phyloP scores from a whole-genome alignment of 1,140 invertebrate species.

The Druon quercuslanigerum region DNA sequence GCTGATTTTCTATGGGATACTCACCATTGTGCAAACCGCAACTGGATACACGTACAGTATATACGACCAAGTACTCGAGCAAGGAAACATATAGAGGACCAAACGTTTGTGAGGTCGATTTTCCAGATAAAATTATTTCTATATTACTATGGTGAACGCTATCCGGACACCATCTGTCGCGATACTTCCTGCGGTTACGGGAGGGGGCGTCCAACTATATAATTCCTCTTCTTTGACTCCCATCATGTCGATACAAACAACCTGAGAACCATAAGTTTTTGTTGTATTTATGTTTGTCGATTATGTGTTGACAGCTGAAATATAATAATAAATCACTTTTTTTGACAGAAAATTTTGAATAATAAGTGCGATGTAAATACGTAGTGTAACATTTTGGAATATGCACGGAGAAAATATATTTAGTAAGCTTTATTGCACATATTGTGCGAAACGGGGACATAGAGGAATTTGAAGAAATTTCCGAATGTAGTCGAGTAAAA shows the following conservation, averaged over 20 bases:
- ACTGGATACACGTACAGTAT: constrained; percentile 48
- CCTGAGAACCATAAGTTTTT: background rate
- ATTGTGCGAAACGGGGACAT: too few relatives aligned
- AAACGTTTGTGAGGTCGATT: constrained; percentile 51
- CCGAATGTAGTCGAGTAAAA: too few relatives aligned
- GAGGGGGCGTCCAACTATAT: constrained; percentile 20
- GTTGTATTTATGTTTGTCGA: background rate
- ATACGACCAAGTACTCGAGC: constrained; percentile 40
- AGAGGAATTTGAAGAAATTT: too few relatives aligned
- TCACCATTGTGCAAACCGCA: constrained; percentile 56
- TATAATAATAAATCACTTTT: too few relatives aligned
- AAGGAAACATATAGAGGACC: constrained; percentile 38
- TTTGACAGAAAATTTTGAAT: too few relatives aligned
- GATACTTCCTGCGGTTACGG: background rate
- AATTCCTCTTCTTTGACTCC: constrained; percentile 1
- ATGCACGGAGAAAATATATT: too few relatives aligned
- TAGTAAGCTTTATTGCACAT: too few relatives aligned
- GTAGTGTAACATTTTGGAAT: too few relatives aligned
- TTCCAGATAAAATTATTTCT: constrained; percentile 54
- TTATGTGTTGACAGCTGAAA: too few relatives aligned
- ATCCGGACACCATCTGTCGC: constrained; percentile 35
- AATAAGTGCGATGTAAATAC: too few relatives aligned
- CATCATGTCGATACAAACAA: constrained; percentile 24
- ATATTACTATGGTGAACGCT: constrained; percentile 28
- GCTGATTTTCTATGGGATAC: constrained; percentile 64